Conservation (phyloP, 2,888 invertebrate genomes). For the Leptothorax acervorum region DNA sequence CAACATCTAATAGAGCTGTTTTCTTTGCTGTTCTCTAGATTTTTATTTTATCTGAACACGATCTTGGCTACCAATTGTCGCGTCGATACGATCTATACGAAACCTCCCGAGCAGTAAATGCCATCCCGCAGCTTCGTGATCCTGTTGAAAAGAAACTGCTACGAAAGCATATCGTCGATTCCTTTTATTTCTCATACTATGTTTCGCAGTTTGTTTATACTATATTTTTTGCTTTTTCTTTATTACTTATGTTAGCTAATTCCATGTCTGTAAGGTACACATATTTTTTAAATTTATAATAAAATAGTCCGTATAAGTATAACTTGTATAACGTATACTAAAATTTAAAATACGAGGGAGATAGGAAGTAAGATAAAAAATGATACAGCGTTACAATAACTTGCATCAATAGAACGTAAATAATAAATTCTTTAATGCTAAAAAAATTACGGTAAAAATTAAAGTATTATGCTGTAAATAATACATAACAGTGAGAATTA, state of each 20-base stretch:
- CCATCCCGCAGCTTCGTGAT: not conserved
- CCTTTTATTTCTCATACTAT: constrained; percentile 25
- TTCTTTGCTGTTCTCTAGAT: constrained; percentile 63
- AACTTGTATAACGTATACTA: constrained; percentile 3
- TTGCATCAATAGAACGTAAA: constrained; percentile 6
- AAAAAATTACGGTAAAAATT: not conserved
- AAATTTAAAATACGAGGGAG: not conserved
- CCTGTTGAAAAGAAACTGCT: constrained; percentile 11
- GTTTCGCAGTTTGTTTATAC: not conserved
- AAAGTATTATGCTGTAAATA: not conserved
- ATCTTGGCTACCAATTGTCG: constrained; percentile 78
- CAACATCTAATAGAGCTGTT: constrained; percentile 76
- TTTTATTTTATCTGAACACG: constrained; percentile 77
- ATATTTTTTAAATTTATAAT: constrained; percentile 3
- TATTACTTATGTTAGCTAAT: not conserved
- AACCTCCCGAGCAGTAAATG: constrained; percentile 7
- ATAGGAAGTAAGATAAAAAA: not conserved
- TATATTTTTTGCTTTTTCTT: not conserved
- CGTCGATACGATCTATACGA: constrained; percentile 60
- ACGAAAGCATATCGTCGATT: not conserved
- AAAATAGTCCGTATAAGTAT: not conserved
- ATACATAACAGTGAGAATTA: not conserved
- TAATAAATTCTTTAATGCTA: not conserved
- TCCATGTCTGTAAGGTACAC: not conserved
- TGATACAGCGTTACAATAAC: not conserved